Conservation (phyloP, 2,797 vertebrate genomes). For the Adrianichthys oophorus region DNA sequence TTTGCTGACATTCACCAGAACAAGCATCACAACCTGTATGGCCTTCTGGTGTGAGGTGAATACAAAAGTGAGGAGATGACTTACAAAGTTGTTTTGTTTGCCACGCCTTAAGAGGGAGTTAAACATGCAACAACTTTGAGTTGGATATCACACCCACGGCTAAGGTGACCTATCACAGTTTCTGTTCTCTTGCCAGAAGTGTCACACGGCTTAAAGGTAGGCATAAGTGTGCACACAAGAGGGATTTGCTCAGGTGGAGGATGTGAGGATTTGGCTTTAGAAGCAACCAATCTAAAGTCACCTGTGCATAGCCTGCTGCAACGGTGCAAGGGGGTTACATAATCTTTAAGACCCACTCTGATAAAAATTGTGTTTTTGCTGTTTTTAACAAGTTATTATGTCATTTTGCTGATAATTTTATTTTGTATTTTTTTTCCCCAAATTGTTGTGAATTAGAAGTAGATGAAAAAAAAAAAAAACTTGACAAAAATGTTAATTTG, state of each 20-base stretch:
- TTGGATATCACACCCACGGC: slow-evolving; percentile 13
- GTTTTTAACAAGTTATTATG: no score
- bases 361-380: no score
- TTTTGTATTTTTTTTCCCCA: no score
- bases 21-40: slow-evolving; percentile 42
- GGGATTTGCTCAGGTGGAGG: slow-evolving; percentile 61
- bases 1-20: slow-evolving; percentile 52
- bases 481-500: no score
- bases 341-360: slow-evolving; percentile 29
- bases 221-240: slow-evolving; percentile 47
- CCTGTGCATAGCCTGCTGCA: slow-evolving; percentile 27
- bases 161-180: slow-evolving; percentile 3
- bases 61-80: background rate
- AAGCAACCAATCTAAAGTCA: slow-evolving; percentile 64
- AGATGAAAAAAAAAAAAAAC: no score
- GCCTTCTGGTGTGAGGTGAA: background rate
- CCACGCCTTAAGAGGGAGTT: slow-evolving; percentile 1
- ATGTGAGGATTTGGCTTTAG: slow-evolving; percentile 65
- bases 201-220: slow-evolving; percentile 51
- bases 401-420: no score
- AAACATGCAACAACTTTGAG: no score
- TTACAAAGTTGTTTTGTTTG: background rate
- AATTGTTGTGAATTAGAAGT: no score
- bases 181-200: slow-evolving; percentile 20
- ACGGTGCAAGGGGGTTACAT: slow-evolving; percentile 43